Evolutionary conservation across 2,888 invertebrate species (phyloP).

Genomic region (Aelia acuminata): DNA sequence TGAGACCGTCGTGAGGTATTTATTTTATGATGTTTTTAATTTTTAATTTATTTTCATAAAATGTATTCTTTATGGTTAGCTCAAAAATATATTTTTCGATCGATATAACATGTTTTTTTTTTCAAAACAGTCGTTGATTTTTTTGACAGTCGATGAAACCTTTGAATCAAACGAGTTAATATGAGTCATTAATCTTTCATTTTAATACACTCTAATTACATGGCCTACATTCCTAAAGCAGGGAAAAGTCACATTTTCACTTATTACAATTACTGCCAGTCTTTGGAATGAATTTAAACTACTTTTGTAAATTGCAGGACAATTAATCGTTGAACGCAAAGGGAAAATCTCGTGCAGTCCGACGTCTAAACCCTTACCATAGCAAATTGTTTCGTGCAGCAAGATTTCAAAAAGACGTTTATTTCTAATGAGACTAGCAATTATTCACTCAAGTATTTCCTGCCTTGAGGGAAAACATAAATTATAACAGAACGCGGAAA

Average conservation of each 20-base stretch:
- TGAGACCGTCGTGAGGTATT: no score
- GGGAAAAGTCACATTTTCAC: background rate
- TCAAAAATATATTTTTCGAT: no score
- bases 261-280: background rate
- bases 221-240: background rate
- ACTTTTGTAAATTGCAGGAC: background rate
- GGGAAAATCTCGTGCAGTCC: background rate
- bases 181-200: background rate
- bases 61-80: no score
- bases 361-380: background rate
- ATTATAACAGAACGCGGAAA: background rate
- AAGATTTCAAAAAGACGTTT: background rate
- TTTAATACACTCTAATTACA: background rate
- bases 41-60: no score
- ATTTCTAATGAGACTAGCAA: background rate
- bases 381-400: background rate
- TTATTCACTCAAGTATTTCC: constrained; percentile 18
- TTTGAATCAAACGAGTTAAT: no score
- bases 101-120: no score
- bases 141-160: no score
- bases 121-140: no score
- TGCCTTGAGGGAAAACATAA: background rate
- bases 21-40: no score
- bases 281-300: background rate
- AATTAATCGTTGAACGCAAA: background rate